Evolutionary conservation across 35 echinoderm and acorn worm species (phyloP).

Genomic region (Heliocidaris erythrogramma): DNA sequence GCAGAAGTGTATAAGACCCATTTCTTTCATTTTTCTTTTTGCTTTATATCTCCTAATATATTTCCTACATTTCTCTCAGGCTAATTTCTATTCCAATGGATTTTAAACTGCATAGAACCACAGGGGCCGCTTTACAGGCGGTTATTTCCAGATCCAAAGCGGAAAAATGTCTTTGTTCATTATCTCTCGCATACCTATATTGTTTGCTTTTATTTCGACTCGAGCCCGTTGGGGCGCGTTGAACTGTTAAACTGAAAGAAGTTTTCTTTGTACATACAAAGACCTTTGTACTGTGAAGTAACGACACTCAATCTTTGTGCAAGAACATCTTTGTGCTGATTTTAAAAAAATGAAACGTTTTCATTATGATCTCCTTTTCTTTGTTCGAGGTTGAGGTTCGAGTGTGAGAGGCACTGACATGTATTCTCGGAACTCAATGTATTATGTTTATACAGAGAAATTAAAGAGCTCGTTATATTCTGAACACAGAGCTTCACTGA

Average conservation of each 20-base stretch:
- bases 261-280: background rate
- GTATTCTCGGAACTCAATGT: background rate
- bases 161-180: conserved; percentile 1
- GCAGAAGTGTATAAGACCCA: background rate
- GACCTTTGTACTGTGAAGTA: background rate
- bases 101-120: background rate
- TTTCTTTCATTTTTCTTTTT: background rate
- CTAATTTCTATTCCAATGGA: background rate
- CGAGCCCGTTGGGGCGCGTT: background rate
- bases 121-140: background rate
- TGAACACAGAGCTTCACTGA: background rate
- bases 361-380: background rate
- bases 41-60: background rate
- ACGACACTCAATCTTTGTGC: background rate
- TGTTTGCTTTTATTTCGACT: background rate
- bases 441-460: background rate
- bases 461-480: background rate
- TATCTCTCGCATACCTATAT: background rate
- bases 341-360: background rate
- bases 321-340: background rate
- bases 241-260: background rate
- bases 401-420: background rate
- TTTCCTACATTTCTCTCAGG: background rate
- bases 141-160: background rate
- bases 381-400: background rate